Evolutionary conservation across 2,888 invertebrate species (phyloP).

Genomic region (Nemotelus nigrinus): DNA sequence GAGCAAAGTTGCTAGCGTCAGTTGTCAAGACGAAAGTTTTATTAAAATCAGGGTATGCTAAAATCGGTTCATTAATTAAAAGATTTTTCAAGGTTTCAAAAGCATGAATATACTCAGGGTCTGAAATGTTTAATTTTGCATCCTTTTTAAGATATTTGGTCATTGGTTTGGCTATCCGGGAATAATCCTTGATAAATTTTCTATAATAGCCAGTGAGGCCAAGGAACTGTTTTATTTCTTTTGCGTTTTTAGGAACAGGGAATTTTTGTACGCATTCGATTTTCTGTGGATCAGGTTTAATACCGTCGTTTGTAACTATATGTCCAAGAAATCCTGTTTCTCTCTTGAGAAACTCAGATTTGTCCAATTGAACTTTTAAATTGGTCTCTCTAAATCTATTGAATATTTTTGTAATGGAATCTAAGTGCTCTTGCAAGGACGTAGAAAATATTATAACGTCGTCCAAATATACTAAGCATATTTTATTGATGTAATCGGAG

Average conservation of each 20-base stretch:
- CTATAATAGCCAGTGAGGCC: conserved; percentile 38
- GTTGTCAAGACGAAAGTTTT: conserved; percentile 56
- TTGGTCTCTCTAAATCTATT: neutral
- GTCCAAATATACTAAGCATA: conserved; percentile 16
- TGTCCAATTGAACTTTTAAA: neutral
- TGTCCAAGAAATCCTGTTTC: neutral
- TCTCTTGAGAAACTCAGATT: neutral
- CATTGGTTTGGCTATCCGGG: conserved; percentile 5
- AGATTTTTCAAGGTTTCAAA: conserved; percentile 34
- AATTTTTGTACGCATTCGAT: conserved; percentile 47
- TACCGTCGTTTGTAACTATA: neutral
- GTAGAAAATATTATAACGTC: conserved; percentile 28
- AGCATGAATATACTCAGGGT: conserved; percentile 17
- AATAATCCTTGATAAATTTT: conserved; percentile 53
- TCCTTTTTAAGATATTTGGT: conserved; percentile 47
- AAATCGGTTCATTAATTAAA: conserved; percentile 35
- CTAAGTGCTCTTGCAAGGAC: neutral
- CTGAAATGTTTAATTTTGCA: conserved; percentile 38
- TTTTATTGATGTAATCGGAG: conserved; percentile 40
- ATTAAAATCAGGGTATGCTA: conserved; percentile 46
- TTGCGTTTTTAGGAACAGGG: conserved; percentile 49
- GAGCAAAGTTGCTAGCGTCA: conserved; percentile 54
- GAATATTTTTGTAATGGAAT: conserved; percentile 2
- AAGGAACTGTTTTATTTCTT: conserved; percentile 49
- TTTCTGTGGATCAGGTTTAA: conserved; percentile 51